These are phyloP conservation scores for Monopterus albus DNA, from an alignment of 2,113 vertebrate genomes.

Conservation along the genomic window DNA sequence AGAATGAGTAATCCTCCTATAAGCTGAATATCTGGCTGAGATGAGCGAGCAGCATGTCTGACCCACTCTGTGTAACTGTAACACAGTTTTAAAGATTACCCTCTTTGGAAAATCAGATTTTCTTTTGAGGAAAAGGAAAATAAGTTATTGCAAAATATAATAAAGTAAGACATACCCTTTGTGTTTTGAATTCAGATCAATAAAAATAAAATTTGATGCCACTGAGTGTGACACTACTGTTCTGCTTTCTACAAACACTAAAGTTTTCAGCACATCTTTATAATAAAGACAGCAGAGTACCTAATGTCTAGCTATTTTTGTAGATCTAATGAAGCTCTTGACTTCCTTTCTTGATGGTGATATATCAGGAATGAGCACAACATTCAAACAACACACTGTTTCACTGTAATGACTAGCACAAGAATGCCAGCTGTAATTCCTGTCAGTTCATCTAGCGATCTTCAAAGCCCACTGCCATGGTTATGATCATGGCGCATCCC, in stretches of 20 bases:
- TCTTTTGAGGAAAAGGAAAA: slow-evolving; percentile 43
- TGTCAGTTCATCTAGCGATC: slow-evolving; percentile 52
- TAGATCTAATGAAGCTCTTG: slow-evolving; percentile 58
- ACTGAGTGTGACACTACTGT: not conserved
- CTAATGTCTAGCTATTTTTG: slow-evolving; percentile 68
- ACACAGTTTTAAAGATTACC: slow-evolving; percentile 54
- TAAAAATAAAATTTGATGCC: not conserved
- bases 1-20: slow-evolving; percentile 66
- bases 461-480: slow-evolving; percentile 52
- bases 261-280: slow-evolving; percentile 28
- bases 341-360: slow-evolving; percentile 54
- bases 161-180: not conserved
- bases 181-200: not conserved
- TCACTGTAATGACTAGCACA: slow-evolving; percentile 26
- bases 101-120: slow-evolving; percentile 24
- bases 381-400: slow-evolving; percentile 20
- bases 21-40: slow-evolving; percentile 70
- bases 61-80: slow-evolving; percentile 33
- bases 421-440: slow-evolving; percentile 47
- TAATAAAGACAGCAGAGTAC: slow-evolving; percentile 23
- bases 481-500: slow-evolving; percentile 55
- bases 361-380: slow-evolving; percentile 33
- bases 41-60: slow-evolving; percentile 41
- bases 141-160: not conserved
- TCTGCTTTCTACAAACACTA: slow-evolving; percentile 23